Conservation (phyloP, 2,113 vertebrate species). For the Phyllostomus hastatus region DNA sequence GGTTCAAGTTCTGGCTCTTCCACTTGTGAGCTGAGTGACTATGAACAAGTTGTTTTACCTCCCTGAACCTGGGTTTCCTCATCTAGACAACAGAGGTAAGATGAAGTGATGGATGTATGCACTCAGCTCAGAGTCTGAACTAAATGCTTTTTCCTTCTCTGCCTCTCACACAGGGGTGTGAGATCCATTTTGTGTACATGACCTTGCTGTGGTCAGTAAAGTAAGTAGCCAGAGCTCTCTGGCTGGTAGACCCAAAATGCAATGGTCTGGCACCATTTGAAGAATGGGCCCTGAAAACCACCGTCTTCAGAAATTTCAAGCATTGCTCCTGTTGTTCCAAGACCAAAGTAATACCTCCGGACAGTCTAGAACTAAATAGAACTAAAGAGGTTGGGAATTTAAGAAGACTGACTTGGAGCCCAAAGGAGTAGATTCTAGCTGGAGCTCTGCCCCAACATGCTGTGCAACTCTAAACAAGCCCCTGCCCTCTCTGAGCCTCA, state of each 20-base stretch:
- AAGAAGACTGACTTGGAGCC: background rate
- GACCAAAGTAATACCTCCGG: background rate
- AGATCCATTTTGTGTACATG: background rate
- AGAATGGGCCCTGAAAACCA: background rate
- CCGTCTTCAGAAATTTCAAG: background rate
- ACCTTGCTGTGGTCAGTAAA: background rate
- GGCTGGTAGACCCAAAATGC: background rate
- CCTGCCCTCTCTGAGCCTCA: background rate
- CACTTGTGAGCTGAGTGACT: background rate
- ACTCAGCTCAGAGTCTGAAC: background rate
- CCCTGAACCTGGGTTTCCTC: background rate
- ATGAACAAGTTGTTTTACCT: background rate
- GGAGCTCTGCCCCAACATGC: background rate
- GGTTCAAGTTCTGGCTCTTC: background rate
- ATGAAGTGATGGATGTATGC: background rate
- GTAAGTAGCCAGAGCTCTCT: background rate
- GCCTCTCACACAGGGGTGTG: background rate
- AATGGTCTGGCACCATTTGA: background rate
- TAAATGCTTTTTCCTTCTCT: background rate
- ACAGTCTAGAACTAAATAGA: background rate
- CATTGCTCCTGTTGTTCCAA: background rate
- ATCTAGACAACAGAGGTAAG: background rate
- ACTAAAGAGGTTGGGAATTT: background rate
- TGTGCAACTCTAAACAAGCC: background rate
- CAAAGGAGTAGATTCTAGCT: background rate